Percentiles rank a stretch among this genome's conserved stretches.
These are phyloP conservation scores for Limnephilus lunatus DNA, from an alignment of 2,888 invertebrate species.

Conservation along the genomic window DNA sequence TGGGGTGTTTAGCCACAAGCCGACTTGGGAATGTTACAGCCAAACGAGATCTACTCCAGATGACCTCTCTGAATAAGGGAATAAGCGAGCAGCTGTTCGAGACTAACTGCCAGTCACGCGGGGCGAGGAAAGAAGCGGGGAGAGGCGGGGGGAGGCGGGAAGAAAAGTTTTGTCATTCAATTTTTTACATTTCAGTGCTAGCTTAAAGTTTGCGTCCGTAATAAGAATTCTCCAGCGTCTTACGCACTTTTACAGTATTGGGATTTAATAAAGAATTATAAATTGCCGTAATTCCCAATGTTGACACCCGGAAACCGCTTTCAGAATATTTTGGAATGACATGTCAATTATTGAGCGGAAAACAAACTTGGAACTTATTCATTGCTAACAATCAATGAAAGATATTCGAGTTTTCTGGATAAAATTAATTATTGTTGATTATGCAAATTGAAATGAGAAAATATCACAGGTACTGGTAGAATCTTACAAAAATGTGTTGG, in stretches of 20 bases:
- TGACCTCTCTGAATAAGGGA: constrained; percentile 47
- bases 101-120: constrained; percentile 43
- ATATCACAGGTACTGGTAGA: not conserved
- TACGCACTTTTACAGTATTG: not conserved
- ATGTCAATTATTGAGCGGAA: not conserved
- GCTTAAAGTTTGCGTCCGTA: not conserved
- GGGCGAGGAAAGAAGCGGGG: not conserved
- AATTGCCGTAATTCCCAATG: not conserved
- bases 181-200: constrained; percentile 2
- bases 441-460: not conserved
- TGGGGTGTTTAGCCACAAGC: not conserved
- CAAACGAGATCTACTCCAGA: not conserved
- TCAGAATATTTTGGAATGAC: not conserved
- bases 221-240: not conserved
- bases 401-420: not conserved
- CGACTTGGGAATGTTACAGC: constrained; percentile 46
- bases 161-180: not conserved
- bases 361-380: not conserved
- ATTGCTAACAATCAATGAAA: not conserved
- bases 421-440: not conserved
- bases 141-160: not conserved
- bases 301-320: not conserved
- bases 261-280: not conserved
- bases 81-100: constrained; percentile 31
- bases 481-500: not conserved